phyloP scores from a whole-genome alignment of 2,113 vertebrate genomes.

The Philantomba maxwellii region DNA sequence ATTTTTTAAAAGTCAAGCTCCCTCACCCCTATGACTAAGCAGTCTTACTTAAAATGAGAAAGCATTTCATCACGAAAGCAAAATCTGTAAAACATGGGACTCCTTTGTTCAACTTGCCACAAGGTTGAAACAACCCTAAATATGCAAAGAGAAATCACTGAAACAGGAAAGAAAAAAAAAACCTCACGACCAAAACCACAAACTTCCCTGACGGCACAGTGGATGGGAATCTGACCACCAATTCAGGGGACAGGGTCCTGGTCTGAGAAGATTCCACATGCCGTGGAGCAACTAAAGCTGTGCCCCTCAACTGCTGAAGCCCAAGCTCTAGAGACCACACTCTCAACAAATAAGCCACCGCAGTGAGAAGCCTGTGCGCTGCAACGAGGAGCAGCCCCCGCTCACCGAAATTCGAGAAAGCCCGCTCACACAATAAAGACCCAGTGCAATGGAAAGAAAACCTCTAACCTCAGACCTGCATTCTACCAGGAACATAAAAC shows the following conservation, averaged over 20 bases:
- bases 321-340: not conserved
- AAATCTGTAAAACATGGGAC: not conserved
- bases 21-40: not conserved
- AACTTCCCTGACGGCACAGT: not conserved
- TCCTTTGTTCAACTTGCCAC: not conserved
- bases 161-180: not conserved
- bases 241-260: not conserved
- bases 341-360: not conserved
- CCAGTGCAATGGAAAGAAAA: not conserved
- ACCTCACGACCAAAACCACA: not conserved
- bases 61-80: not conserved
- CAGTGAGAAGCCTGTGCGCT: not conserved
- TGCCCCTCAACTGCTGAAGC: not conserved
- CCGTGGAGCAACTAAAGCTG: not conserved
- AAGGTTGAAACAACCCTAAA: not conserved
- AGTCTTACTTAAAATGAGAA: conserved; percentile 13
- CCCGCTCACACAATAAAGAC: not conserved
- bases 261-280: not conserved
- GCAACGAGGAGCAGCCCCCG: not conserved
- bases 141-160: not conserved
- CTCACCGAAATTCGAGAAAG: not conserved
- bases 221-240: not conserved
- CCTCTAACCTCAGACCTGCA: not conserved
- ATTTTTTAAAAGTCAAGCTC: not conserved
- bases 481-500: not conserved